Percentiles rank a stretch among this genome's conserved stretches.
Conservation (phyloP, 2,113 vertebrate species). For the Seriola quinqueradiata region DNA sequence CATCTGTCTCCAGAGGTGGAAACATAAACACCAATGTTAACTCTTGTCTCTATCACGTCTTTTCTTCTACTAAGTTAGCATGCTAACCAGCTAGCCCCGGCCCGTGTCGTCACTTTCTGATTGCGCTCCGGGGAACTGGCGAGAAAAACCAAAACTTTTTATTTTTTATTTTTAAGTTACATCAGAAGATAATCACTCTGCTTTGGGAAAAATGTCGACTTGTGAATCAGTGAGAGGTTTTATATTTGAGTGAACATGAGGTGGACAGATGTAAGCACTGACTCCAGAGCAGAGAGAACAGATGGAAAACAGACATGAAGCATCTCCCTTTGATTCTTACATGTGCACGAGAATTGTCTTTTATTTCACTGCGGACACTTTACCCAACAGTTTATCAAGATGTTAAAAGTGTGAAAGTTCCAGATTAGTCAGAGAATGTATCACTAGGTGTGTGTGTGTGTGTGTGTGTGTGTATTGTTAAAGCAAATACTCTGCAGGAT, state of each 20-base stretch:
- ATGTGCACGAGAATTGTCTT: neutral
- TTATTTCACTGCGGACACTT: neutral
- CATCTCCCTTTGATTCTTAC: neutral
- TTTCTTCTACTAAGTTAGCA: no score
- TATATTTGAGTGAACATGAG: neutral
- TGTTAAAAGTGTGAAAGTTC: neutral
- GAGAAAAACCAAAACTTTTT: no score
- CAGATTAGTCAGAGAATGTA: neutral
- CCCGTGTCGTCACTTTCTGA: no score
- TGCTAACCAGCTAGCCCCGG: no score
- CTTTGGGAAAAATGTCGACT: neutral
- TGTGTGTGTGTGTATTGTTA: neutral
- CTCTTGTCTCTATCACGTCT: no score
- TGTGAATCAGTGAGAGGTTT: neutral
- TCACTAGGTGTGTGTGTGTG: slow-evolving; percentile 11
- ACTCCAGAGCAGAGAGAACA: slow-evolving; percentile 4
- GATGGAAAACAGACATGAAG: neutral
- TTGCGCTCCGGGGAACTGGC: no score
- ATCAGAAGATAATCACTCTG: neutral
- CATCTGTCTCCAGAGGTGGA: no score
- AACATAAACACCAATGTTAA: no score
- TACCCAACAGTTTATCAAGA: no score
- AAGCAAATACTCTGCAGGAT: slow-evolving; percentile 1
- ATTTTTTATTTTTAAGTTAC: no score
- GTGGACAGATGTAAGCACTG: slow-evolving; percentile 33